Evolutionary conservation across 2,113 vertebrate genomes (phyloP), one percentile per base, ranked within the genome.

Genomic region (Carassius auratus): DNA sequence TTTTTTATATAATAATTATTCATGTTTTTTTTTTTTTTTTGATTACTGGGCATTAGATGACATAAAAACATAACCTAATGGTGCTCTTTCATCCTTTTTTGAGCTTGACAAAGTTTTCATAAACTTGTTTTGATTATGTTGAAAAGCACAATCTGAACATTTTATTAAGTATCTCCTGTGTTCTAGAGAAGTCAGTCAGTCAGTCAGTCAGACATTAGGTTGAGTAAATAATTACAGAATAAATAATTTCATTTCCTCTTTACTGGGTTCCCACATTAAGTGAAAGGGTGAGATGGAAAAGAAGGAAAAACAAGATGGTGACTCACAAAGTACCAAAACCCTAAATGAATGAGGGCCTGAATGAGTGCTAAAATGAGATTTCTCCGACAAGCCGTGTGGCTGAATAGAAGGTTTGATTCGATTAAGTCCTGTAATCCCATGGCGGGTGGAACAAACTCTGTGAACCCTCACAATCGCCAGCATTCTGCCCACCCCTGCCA

Each of bases 361-460:
- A 64, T 66, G 13, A 48, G 15, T 61, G 38, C 52, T 73, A 83
- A 83, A 83, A 55, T 4, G 19, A 59, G 19, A 59, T 23, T 75
- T 68, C 78, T 45, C 50, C 48, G 68, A 84, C 77, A 45, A 76
- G 59, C 85, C 59, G 2, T 9, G 68, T 81, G 66, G 79, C 68
- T 57, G 14, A 86, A 86, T 26, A 80, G 68, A 80, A 80, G 23
- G 76, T 69, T 81, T 76, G 85, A 86, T 84, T 81, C 62, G 76
- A 84, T 88, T 61, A 86, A 68, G 68, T 68, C 59, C 77, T 80
- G 48, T 73, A 86, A 42, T 76, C 84, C 79, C 64, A 45, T 21
- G 68, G 78, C 48, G 42, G 17, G 55, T 81, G 23, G 45, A 78
- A 69, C 76, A 68, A 77, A 85, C 75, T 78, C 75, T 1, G 30